Evolutionary conservation across 2,113 vertebrate genomes (phyloP).

Genomic region (Potamarius usumacintae): DNA sequence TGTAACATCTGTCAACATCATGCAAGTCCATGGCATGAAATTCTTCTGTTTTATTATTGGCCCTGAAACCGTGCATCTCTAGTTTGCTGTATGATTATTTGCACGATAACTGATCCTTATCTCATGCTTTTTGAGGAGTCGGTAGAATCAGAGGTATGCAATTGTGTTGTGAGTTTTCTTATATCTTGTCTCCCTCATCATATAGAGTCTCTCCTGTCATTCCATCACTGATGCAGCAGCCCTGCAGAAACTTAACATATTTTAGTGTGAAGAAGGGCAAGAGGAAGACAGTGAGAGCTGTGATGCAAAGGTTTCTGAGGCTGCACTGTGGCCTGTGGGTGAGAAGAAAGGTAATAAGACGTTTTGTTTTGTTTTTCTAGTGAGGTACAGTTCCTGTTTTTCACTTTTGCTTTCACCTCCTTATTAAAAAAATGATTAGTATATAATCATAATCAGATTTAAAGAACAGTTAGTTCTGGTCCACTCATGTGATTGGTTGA

Average conservation of each 20-base stretch:
- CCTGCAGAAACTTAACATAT: conserved; percentile 79
- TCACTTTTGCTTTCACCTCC: neutral
- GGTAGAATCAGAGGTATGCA: neutral
- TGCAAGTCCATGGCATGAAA: neutral
- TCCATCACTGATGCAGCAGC: conserved; percentile 73
- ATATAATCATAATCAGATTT: neutral
- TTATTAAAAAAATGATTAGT: neutral
- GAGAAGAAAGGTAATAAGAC: conserved; percentile 79
- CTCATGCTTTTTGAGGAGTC: neutral
- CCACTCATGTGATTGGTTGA: too few relatives aligned
- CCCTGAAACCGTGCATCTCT: neutral
- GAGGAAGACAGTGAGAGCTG: conserved; percentile 83
- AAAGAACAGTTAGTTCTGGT: neutral
- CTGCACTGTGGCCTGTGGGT: conserved; percentile 94
- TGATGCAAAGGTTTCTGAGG: conserved; percentile 83
- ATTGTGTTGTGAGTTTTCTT: neutral
- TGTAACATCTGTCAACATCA: neutral
- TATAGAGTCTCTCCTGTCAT: conserved; percentile 75
- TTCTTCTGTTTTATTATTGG: neutral
- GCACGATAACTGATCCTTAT: neutral
- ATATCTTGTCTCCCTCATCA: neutral
- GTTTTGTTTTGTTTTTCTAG: neutral
- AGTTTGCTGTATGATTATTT: neutral
- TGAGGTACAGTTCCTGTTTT: neutral
- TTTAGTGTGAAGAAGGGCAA: conserved; percentile 82